Percentiles rank a stretch among this genome's conserved stretches.
phyloP scores from a whole-genome alignment of 2,113 vertebrate genomes.

The Bos taurus region ARS-UCD2.0 NC_037335.1:92147001-92147500 shows the following conservation, averaged over 20 bases:
- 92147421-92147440: neutral
- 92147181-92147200: neutral
- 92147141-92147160: neutral
- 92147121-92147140: neutral
- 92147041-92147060: neutral
- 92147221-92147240: neutral
- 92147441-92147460: neutral
- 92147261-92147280: neutral
- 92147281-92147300: neutral
- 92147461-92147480: neutral
- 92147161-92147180: neutral
- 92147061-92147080: neutral
- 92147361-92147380: neutral
- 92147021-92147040: neutral
- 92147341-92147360: slow-evolving; percentile 5
- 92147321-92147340: neutral
- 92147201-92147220: neutral
- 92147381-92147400: neutral
- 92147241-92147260: neutral
- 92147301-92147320: neutral
- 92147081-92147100: neutral
- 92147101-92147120: neutral
- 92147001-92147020: neutral
- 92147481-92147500: neutral
- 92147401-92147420: neutral